Conservation (phyloP, 2,113 vertebrate species). For the Rhabdomys dilectus region DNA sequence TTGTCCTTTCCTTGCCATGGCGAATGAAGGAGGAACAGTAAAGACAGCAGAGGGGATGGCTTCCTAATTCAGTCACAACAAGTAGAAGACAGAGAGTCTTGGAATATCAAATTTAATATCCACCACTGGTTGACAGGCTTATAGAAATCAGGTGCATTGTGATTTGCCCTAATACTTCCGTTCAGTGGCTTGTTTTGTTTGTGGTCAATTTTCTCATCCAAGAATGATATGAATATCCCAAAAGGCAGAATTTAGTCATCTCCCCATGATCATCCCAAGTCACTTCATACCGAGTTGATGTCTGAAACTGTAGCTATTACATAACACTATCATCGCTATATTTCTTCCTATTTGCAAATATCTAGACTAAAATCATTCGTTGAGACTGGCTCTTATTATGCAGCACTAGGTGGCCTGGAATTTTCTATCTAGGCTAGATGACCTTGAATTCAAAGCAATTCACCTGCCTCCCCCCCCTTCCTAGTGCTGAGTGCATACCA, state of each 20-base stretch:
- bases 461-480: not conserved
- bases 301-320: not conserved
- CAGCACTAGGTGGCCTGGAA: no score
- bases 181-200: not conserved
- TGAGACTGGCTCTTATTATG: not conserved
- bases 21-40: not conserved
- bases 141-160: not conserved
- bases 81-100: not conserved
- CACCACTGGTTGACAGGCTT: not conserved
- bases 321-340: not conserved
- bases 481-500: not conserved
- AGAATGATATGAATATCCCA: not conserved
- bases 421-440: not conserved
- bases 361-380: not conserved
- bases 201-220: not conserved
- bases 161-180: not conserved
- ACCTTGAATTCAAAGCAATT: not conserved
- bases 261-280: not conserved
- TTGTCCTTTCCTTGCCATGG: not conserved
- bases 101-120: not conserved
- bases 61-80: not conserved
- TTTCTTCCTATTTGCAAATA: not conserved
- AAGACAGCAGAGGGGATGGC: not conserved
- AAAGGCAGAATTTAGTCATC: not conserved
- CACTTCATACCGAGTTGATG: no score